phyloP scores from a whole-genome alignment of 2,113 vertebrate species.

The Progne subis region DNA sequence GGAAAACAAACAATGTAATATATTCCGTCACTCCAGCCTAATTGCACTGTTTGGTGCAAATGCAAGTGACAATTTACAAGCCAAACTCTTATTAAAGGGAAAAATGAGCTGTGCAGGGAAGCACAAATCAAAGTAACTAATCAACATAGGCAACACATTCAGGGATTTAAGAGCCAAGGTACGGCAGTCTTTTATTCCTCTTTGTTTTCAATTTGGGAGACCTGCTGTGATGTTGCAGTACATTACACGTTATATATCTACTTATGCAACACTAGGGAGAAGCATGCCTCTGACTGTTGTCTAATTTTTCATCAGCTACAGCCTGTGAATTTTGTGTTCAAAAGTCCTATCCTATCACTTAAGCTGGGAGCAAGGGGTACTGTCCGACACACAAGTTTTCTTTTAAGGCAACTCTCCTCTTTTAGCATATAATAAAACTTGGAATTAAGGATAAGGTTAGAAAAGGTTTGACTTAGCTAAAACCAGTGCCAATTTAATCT shows the following conservation, averaged over 20 bases:
- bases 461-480: neutral
- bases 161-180: slow-evolving; percentile 57
- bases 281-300: neutral
- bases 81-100: slow-evolving; percentile 41
- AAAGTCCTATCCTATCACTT: neutral
- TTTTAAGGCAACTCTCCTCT: neutral
- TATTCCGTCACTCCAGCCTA: slow-evolving; percentile 44
- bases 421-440: neutral
- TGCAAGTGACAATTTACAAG: slow-evolving; percentile 60
- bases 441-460: neutral
- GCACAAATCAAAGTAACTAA: slow-evolving; percentile 63
- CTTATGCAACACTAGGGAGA: neutral
- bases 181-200: slow-evolving; percentile 23
- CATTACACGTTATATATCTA: neutral
- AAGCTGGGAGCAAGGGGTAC: neutral
- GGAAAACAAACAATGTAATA: slow-evolving; percentile 64
- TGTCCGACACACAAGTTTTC: neutral
- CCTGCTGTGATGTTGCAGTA: slow-evolving; percentile 44
- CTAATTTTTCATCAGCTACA: neutral
- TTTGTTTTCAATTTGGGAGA: slow-evolving; percentile 51
- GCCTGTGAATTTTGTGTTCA: neutral
- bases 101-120: slow-evolving; percentile 39
- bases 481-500: neutral
- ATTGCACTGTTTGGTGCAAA: slow-evolving; percentile 57
- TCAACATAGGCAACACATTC: slow-evolving; percentile 43